Evolutionary conservation across 2,888 invertebrate genomes (phyloP), one percentile per base, ranked within the genome.

Genomic region (Chrysotoxum bicinctum): DNA sequence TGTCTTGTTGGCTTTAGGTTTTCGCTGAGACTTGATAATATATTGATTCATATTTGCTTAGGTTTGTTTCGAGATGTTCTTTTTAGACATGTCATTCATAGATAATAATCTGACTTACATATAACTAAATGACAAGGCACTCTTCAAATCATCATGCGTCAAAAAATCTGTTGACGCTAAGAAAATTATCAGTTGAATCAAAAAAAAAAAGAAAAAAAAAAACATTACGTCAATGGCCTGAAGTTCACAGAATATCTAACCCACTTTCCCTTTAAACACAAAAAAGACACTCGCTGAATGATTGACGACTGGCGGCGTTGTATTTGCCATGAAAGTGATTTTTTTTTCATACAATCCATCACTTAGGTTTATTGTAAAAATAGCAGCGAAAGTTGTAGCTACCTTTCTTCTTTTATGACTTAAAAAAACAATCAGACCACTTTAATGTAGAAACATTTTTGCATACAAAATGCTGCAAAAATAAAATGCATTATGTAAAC

Each of bases 251-350:
- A n/a, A n/a, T 54, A 2, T 45, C 12, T 7, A 30, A 64, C 6
- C 45, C n/a, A 66, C 66, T 66, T 66, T 66, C 66, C 2, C 35
- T 66, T 66, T 32, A 6, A 23, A 12, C 23, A 48, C 12, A 21
- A 64, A 45, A 16, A 45, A 26, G 30, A 26, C 0, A 19, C 32
- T 30, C 48, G 21, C 14, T 26, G 26, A 50, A 23, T 50, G n/a
- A 23, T 35, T 50, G 45, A 50, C 35, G 26, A 48, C 26, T 32
- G 21, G 30, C 12, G 12, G 5, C 10, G 32, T 62, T n/a, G 10
- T 26, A 64, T 9, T 64, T 66, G 48, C 8, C 21, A 32, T 35
- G 35, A 32, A 66, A 32, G 48, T 35, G 10, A 21, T 45, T 21
- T 64, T 48, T 40, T 4, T 48, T 35, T 19, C n/a, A 9, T 9